Percentiles rank a stretch among this genome's conserved stretches.
Evolutionary conservation across 2,888 invertebrate genomes (phyloP).

Genomic region (Chaetogeoica ovagalla): DNA sequence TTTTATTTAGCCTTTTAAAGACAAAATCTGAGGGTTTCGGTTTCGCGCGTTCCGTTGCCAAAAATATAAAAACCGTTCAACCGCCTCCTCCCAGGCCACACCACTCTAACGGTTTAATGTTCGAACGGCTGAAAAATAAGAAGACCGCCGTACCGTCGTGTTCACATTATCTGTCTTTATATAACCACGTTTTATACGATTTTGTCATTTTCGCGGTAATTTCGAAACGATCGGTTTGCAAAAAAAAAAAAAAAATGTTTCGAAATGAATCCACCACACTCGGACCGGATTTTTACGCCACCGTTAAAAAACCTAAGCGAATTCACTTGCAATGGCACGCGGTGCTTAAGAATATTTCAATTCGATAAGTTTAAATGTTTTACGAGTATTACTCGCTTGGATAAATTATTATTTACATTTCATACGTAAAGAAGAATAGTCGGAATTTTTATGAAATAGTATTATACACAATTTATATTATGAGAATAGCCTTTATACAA

Average conservation of each 20-base stretch:
- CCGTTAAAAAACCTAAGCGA: too few relatives aligned
- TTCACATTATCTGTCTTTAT: not conserved
- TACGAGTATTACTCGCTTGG: too few relatives aligned
- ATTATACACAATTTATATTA: too few relatives aligned
- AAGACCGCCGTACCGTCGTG: conserved; percentile 41
- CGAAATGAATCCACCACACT: not conserved
- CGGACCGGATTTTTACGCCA: not conserved
- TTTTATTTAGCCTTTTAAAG: conserved; percentile 46
- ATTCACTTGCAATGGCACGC: too few relatives aligned
- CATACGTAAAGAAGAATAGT: too few relatives aligned
- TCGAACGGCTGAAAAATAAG: conserved; percentile 47
- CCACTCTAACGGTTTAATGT: conserved; percentile 24
- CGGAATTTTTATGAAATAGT: too few relatives aligned
- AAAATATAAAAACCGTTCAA: conserved; percentile 34
- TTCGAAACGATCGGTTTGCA: not conserved
- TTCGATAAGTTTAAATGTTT: too few relatives aligned
- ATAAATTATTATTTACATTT: too few relatives aligned
- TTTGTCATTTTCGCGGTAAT: conserved; percentile 13
- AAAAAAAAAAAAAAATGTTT: not conserved
- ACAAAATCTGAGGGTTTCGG: conserved; percentile 27
- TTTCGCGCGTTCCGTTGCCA: conserved; percentile 42
- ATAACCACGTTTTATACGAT: not conserved
- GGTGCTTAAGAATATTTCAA: too few relatives aligned
- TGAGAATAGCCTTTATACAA: too few relatives aligned
- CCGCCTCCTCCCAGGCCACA: not conserved